Conservation (phyloP, 2,888 invertebrate species). For the Synanthedon tipuliformis region DNA sequence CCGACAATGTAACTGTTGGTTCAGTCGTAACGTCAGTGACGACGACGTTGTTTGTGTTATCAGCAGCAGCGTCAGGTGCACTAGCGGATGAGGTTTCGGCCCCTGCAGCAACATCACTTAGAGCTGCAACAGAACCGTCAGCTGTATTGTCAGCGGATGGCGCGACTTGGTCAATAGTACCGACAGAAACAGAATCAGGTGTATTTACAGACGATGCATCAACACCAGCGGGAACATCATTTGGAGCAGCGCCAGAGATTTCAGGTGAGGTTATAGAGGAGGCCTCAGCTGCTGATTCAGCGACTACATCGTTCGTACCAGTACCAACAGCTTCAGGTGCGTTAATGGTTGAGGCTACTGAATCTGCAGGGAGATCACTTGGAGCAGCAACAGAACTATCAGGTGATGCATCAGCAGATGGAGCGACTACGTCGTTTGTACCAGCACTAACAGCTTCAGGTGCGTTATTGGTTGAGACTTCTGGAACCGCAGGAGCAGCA, state of each 20-base stretch:
- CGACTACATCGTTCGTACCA: neutral
- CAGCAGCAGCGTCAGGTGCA: neutral
- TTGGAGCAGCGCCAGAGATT: neutral
- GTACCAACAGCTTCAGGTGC: neutral
- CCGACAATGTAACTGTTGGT: slow-evolving; percentile 4
- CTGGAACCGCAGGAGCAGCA: too few species aligned
- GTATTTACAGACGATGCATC: neutral
- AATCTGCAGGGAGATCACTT: slow-evolving; percentile 1
- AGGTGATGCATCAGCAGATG: neutral
- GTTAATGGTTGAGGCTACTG: neutral
- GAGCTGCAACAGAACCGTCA: slow-evolving; percentile 1
- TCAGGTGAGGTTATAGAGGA: neutral
- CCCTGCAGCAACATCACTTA: neutral
- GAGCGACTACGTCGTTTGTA: neutral
- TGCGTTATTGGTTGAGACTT: neutral
- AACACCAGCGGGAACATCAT: neutral
- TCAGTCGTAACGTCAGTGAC: neutral
- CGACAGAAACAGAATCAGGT: neutral
- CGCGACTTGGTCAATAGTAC: neutral
- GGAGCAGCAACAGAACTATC: neutral
- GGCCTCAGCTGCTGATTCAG: neutral
- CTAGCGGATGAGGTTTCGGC: neutral
- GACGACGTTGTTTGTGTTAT: neutral
- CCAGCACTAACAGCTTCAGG: neutral
- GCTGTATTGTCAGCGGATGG: neutral